Base-by-base conservation (phyloP, 35 echinoderm and acorn worm genomes). In the Stichopus chloronotus region DNA sequence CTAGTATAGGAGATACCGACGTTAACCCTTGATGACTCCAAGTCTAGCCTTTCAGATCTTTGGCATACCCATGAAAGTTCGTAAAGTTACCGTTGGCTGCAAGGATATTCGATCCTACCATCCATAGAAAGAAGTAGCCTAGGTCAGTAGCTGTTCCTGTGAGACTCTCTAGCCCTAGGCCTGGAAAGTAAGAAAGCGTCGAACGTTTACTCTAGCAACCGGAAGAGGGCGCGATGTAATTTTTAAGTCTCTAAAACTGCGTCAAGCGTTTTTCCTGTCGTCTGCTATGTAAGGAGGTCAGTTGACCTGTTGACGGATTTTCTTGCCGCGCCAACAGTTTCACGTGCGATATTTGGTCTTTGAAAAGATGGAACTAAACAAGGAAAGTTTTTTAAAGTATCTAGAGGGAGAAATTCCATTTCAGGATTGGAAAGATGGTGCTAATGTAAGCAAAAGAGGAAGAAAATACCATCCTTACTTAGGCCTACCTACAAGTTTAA, bases 361-460 rank as follows among this genome's bases (percentile, higher is more conserved):
- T 65, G 11, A 14, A 65, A 65, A 19, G 55, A 83, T 43, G 55
- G 52, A 83, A 83, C 25, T 93, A 6, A 89, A 97, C 22, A 86
- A 93, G 76, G 96, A 93, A 25, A 86, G 95, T n/a, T 86, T 97
- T 3, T 59, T 95, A 55, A 89, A 65, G 53, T 97, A 97, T 87
- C 80, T 97, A n/a, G 68, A 84, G 13, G 96, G 94, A 72, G 96
- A 97, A 94, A 97, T 97, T 87, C 60, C 84, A 8, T 93, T 97
- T 76, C 81, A 95, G 58, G 58, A 97, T 58, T 97, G 96, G 96
- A 59, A 76, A 55, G 87, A 95, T 69, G 94, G 96, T 81, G 76
- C 95, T 24, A 61, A 95, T 55, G 94, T 97, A 87, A 92, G 53
- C 56, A 55, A 92, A 52, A 53, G 4, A 30, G 6, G 19, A 56